Evolutionary conservation across 2,113 vertebrate species (phyloP).

Genomic region (Chiloscyllium plagiosum): DNA sequence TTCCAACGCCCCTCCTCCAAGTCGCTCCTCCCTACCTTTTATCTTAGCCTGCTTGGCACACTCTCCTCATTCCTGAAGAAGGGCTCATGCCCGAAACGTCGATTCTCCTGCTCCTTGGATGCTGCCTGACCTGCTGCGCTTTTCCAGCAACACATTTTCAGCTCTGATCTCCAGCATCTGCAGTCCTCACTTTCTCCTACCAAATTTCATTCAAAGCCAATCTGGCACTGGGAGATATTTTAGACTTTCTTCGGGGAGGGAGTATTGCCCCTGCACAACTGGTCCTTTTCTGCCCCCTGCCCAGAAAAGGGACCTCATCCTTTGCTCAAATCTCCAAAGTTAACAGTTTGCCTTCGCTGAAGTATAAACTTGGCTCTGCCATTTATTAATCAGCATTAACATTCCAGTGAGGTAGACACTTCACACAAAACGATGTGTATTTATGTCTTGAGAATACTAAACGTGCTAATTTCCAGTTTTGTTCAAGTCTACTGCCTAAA

Average conservation of each 20-base stretch:
- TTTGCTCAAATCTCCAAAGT: neutral
- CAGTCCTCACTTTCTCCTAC: neutral
- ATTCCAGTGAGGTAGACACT: constrained; percentile 15
- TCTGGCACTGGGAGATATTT: neutral
- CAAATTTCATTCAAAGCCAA: neutral
- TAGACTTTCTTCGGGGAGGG: neutral
- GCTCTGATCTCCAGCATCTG: no score
- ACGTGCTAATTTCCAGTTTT: constrained; percentile 29
- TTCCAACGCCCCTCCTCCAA: no score
- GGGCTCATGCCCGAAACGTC: no score
- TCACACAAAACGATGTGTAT: constrained; percentile 28
- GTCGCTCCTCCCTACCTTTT: no score
- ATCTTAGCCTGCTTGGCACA: no score
- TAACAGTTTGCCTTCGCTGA: neutral
- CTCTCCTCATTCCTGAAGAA: no score
- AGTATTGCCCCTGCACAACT: neutral
- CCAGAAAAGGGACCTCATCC: neutral
- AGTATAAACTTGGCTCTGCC: neutral
- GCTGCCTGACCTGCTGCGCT: no score
- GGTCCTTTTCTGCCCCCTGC: neutral
- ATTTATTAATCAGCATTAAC: constrained; percentile 29
- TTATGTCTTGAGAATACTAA: constrained; percentile 38
- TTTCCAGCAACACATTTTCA: no score
- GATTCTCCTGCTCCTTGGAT: no score
- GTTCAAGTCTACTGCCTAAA: constrained; percentile 31